Evolutionary conservation across 2,113 vertebrate species (phyloP).

Genomic region (Blennius ocellaris): DNA sequence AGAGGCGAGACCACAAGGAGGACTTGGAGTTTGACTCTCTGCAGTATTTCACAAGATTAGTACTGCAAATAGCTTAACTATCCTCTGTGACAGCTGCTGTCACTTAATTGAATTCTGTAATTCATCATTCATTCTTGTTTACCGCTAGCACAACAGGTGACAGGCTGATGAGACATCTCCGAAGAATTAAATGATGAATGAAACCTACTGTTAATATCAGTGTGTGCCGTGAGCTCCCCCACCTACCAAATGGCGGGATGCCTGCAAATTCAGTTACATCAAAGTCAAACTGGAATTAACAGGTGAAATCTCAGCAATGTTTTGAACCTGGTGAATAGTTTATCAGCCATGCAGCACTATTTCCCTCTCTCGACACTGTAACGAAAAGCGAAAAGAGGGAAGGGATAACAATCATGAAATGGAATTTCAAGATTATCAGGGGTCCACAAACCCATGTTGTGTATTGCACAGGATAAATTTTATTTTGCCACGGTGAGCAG

Average conservation of each 20-base stretch:
- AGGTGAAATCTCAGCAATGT: constrained; percentile 31
- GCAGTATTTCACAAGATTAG: constrained; percentile 48
- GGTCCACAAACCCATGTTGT: constrained; percentile 49
- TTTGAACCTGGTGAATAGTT: constrained; percentile 38
- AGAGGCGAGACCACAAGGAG: constrained; percentile 40
- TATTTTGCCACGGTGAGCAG: constrained; percentile 57
- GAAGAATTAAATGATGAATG: constrained; percentile 66
- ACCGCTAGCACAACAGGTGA: constrained; percentile 61
- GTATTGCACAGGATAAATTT: constrained; percentile 50
- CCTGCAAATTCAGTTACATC: constrained; percentile 32
- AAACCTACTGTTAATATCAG: constrained; percentile 42
- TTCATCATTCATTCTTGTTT: constrained; percentile 68
- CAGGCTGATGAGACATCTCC: constrained; percentile 51
- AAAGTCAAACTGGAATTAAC: constrained; percentile 49
- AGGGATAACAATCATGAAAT: constrained; percentile 61
- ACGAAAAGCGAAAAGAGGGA: constrained; percentile 34
- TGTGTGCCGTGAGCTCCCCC: constrained; percentile 11
- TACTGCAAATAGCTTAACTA: constrained; percentile 58
- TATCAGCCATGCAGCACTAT: constrained; percentile 20
- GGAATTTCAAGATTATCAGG: constrained; percentile 66
- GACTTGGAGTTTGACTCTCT: constrained; percentile 4
- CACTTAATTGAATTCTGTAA: constrained; percentile 65
- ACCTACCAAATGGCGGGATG: constrained; percentile 28
- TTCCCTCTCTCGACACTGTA: constrained; percentile 1
- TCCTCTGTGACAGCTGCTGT: constrained; percentile 66